Evolutionary conservation across 2,797 vertebrate genomes (phyloP).

Genomic region (Apogon hyalosoma): DNA sequence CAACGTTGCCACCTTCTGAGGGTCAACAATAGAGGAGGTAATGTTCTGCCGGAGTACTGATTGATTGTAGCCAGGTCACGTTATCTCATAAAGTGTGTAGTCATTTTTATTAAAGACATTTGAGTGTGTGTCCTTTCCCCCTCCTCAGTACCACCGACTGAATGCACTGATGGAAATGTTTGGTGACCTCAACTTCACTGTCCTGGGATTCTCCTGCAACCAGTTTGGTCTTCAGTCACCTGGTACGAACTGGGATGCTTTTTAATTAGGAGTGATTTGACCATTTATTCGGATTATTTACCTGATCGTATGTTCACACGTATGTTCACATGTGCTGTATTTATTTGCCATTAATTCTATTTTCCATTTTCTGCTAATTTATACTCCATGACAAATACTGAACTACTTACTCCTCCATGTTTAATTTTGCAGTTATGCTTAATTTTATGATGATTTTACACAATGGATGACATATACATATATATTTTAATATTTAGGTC

Average conservation of each 20-base stretch:
- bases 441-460: too few relatives aligned
- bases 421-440: too few relatives aligned
- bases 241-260: conserved; percentile 65
- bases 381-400: too few relatives aligned
- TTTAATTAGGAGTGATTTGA: neutral
- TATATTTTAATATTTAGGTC: too few relatives aligned
- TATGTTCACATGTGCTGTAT: too few relatives aligned
- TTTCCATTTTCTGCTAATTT: too few relatives aligned
- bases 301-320: too few relatives aligned
- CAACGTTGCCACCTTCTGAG: conserved; percentile 89
- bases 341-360: too few relatives aligned
- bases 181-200: conserved; percentile 77
- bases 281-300: too few relatives aligned
- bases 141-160: conserved; percentile 82
- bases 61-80: conserved; percentile 23
- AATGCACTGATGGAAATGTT: conserved; percentile 89
- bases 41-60: conserved; percentile 38
- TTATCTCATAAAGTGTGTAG: conserved; percentile 5
- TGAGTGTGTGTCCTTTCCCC: conserved; percentile 43
- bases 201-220: conserved; percentile 86
- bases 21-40: conserved; percentile 86
- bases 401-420: too few relatives aligned
- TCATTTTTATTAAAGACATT: conserved; percentile 27
- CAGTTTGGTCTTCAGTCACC: conserved; percentile 88
- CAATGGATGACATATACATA: too few relatives aligned